phyloP scores from a whole-genome alignment of 2,888 invertebrate species.

The Helicoverpa assulta region DNA sequence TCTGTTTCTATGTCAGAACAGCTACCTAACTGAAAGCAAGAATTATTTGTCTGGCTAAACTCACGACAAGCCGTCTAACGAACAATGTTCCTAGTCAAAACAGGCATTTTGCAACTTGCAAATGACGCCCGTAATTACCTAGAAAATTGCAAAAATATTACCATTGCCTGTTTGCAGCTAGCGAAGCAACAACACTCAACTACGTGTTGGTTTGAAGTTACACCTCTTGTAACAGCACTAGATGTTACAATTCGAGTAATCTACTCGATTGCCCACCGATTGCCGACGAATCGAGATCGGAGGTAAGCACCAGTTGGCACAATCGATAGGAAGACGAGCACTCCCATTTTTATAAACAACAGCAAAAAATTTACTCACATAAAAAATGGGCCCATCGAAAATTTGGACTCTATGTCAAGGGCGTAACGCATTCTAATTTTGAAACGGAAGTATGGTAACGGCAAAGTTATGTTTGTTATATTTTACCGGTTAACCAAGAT shows the following conservation, averaged over 20 bases:
- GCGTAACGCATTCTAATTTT: constrained; percentile 69
- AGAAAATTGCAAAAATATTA: constrained; percentile 57
- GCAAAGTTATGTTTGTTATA: constrained; percentile 71
- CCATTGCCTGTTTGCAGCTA: constrained; percentile 43
- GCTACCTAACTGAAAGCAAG: constrained; percentile 15
- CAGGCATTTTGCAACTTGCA: constrained; percentile 53
- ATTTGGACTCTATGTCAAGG: constrained; percentile 76
- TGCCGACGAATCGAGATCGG: constrained; percentile 84
- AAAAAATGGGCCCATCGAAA: constrained; percentile 60
- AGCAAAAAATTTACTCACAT: constrained; percentile 64
- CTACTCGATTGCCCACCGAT: constrained; percentile 81
- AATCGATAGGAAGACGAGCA: constrained; percentile 85
- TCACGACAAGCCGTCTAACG: constrained; percentile 42
- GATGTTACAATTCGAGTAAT: constrained; percentile 75
- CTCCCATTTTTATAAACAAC: constrained; percentile 80
- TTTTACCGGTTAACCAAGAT: constrained; percentile 81
- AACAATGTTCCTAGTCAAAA: constrained; percentile 45
- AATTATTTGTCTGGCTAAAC: constrained; percentile 36
- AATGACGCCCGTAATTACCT: constrained; percentile 56
- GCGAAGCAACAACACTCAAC: constrained; percentile 64
- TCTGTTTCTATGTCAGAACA: constrained; percentile 22
- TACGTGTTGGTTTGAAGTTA: constrained; percentile 64
- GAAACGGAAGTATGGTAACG: constrained; percentile 61
- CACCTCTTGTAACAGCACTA: constrained; percentile 64
- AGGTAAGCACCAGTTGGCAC: constrained; percentile 89